Base-by-base conservation (phyloP, 2,888 invertebrate species). In the Acanthosepion lycidas region DNA sequence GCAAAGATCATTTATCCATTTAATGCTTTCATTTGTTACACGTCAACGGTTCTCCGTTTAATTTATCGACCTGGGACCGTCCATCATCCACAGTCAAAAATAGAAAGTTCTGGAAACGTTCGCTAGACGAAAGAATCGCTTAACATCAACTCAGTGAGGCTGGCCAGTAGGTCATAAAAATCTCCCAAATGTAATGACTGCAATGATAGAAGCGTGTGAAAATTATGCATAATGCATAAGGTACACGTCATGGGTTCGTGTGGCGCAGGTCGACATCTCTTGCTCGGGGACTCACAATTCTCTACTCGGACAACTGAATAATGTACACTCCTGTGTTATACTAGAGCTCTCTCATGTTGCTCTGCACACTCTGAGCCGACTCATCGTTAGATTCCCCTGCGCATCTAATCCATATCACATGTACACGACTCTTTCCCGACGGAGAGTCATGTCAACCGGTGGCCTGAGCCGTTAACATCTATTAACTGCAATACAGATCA, bases 101-200 rank as follows among this genome's bases (percentile, higher is more conserved):
- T 42, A 42, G 51, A 51, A 59, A 59, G n/a, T 78, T n/a, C 78
- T n/a, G n/a, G 78, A 78, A 78, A 33, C 78, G 78, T 78, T 33
- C 78, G n/a, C 78, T 6, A 3, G 6, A n/a, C n/a, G n/a, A 78
- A 78, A 78, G 28, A 78, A 78, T 78, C 78, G n/a, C 33, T 78
- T 12, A 78, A n/a, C 18, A 78, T 78, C 78, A 78, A 33, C 78
- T 78, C 78, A n/a, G 0, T 78, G 78, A 78, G 78, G n/a, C 78
- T 78, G n/a, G n/a, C 78, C n/a, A 78, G 78, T 78, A 78, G 78
- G 78, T 78, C n/a, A 78, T 78, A 78, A 78, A 78, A 78, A 78
- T 33, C 78, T 78, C n/a, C 78, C 78, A 78, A 78, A 78, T 33
- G n/a, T n/a, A 78, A 78, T 78, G 78, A 33, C n/a, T 12, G 78